These are phyloP conservation scores for Drosophila rufa DNA, from an alignment of 1,140 invertebrate genomes.

Conservation along the genomic window DNA sequence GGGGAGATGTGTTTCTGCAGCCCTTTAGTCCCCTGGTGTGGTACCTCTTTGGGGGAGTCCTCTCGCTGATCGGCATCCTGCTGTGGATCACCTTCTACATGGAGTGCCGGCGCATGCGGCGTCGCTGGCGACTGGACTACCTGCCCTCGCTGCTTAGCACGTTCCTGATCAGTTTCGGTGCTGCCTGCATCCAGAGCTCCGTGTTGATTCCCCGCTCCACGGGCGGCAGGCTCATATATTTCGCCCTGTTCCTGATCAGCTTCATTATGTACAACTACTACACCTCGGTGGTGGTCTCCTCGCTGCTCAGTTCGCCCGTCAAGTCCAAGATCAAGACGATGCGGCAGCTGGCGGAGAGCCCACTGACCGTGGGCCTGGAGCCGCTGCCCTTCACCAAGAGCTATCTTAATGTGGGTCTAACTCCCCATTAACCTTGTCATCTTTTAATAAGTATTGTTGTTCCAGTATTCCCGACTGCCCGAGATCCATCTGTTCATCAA, in stretches of 20 bases:
- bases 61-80: slow-evolving; percentile 53
- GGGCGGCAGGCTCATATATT: slow-evolving; percentile 68
- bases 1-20: slow-evolving; percentile 69
- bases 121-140: slow-evolving; percentile 41
- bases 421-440: neutral
- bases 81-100: slow-evolving; percentile 69
- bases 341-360: slow-evolving; percentile 75
- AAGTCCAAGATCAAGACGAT: slow-evolving; percentile 76
- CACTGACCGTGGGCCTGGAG: slow-evolving; percentile 68
- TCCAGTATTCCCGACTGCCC: slow-evolving; percentile 57
- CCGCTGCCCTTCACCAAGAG: slow-evolving; percentile 67
- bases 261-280: slow-evolving; percentile 84
- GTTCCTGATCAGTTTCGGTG: slow-evolving; percentile 68
- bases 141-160: slow-evolving; percentile 69
- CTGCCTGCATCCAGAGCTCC: slow-evolving; percentile 77
- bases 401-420: slow-evolving; percentile 73
- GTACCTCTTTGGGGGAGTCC: slow-evolving; percentile 57
- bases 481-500: slow-evolving; percentile 63
- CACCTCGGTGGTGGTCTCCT: slow-evolving; percentile 78
- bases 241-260: slow-evolving; percentile 67
- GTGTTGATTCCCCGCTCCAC: slow-evolving; percentile 61
- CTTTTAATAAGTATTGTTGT: neutral
- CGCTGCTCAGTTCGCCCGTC: slow-evolving; percentile 72
- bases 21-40: slow-evolving; percentile 71
- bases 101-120: slow-evolving; percentile 53